Base-by-base conservation (phyloP, 2,797 vertebrate species). In the Bradypus variegatus region DNA sequence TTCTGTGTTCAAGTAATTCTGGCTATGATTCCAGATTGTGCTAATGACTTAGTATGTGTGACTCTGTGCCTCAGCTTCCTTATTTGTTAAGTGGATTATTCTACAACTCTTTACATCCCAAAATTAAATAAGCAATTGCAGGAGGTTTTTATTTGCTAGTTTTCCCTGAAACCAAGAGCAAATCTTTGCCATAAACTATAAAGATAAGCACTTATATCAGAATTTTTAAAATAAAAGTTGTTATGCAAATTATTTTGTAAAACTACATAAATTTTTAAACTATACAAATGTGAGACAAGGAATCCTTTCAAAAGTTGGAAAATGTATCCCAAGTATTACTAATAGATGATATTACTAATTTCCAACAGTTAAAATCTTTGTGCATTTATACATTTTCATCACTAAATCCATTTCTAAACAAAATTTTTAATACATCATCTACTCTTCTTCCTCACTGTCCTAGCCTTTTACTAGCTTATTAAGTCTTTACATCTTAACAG, bases 91-190 rank as follows among this genome's bases (percentile, higher is more conserved):
- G 14, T 25, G 14, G 45, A 3, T 73, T 73, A 92, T 36, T 75
- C 70, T 50, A 88, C 45, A 86, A 94, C 77, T 75, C 36, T 65
- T 58, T 16, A 60, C 38, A 75, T 64, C 80, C 64, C 33, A 70
- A 92, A 72, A 79, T 29, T 70, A 95, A 90, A 78, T 14, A 62
- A 77, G 10, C 33, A 90, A 89, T 70, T 86, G 18, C 73, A 25
- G 8, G 19, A 79, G 16, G 25, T 82, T 64, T 70, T 5, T 60
- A 80, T 84, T 1, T 75, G 50, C 72, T 73, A 89, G 48, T 23
- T 67, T 69, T 75, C 29, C 70, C 12, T 16, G 41, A 33, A 55
- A 60, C 41, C 41, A 33, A 83, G 6, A 88, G 3, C 76, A 53
- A 84, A 88, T 75, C 36, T 90, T 78, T 31, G 48, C 76, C 53